Evolutionary conservation across 2,113 vertebrate species (phyloP).

Genomic region (Megalops atlanticus): DNA sequence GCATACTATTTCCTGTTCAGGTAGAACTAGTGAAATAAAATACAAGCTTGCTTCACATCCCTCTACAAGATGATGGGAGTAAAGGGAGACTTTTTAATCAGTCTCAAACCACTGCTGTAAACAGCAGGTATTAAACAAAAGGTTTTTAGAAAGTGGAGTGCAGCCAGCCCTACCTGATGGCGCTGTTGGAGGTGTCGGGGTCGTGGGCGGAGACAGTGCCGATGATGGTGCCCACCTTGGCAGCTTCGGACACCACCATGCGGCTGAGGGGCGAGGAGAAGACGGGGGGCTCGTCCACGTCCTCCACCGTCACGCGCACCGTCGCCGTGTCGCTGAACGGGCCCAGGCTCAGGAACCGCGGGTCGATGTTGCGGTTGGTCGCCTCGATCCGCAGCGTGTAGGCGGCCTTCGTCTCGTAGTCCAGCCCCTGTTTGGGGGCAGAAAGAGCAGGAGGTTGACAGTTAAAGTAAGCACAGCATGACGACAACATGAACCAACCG

Average conservation of each 20-base stretch:
- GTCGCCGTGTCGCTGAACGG: slow-evolving; percentile 81
- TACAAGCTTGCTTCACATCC: background rate
- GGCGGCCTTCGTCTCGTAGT: slow-evolving; percentile 83
- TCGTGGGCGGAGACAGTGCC: slow-evolving; percentile 82
- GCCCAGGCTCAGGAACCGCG: slow-evolving; percentile 77
- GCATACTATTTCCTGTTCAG: background rate
- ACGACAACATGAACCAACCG: background rate
- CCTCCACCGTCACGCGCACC: slow-evolving; percentile 81
- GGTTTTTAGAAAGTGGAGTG: background rate
- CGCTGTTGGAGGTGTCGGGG: slow-evolving; percentile 80
- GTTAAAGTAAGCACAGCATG: background rate
- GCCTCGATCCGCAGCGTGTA: slow-evolving; percentile 83
- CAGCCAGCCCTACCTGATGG: slow-evolving; percentile 81
- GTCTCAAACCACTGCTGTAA: background rate
- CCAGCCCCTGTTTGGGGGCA: slow-evolving; percentile 67
- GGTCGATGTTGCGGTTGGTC: slow-evolving; percentile 78
- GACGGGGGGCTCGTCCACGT: slow-evolving; percentile 81
- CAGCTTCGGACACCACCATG: slow-evolving; percentile 84
- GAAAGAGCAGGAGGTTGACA: background rate
- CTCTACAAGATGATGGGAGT: background rate
- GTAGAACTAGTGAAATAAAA: background rate
- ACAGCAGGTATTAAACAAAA: background rate
- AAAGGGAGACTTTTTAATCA: background rate
- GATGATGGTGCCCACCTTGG: slow-evolving; percentile 80
- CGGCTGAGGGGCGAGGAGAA: slow-evolving; percentile 74